phyloP scores from a whole-genome alignment of 1,140 invertebrate genomes.

The Anastrepha ludens region DNA sequence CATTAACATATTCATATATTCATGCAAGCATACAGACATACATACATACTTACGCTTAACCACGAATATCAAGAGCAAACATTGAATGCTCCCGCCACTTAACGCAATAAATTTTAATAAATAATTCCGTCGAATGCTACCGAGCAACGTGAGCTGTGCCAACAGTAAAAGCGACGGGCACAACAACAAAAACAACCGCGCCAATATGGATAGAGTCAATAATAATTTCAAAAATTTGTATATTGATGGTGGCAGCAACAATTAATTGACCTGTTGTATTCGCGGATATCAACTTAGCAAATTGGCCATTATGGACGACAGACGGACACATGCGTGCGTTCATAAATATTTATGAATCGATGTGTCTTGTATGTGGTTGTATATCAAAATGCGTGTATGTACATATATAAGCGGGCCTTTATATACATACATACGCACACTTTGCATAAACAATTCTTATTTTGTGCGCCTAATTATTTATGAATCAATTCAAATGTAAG shows the following conservation, averaged over 20 bases:
- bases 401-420: not conserved
- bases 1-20: not conserved
- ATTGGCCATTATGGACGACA: not conserved
- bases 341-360: not conserved
- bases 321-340: not conserved
- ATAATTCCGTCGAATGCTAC: not conserved
- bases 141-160: not conserved
- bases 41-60: not conserved
- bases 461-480: slow-evolving; percentile 41
- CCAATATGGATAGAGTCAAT: not conserved
- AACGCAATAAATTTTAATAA: not conserved
- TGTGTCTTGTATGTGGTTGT: too few species aligned
- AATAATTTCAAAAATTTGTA: not conserved
- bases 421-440: not conserved
- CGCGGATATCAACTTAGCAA: not conserved
- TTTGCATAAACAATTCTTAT: slow-evolving; percentile 14
- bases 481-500: slow-evolving; percentile 51
- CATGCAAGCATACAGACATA: too few species aligned
- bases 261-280: slow-evolving; percentile 16
- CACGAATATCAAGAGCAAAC: not conserved
- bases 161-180: not conserved
- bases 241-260: not conserved
- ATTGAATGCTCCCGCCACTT: not conserved
- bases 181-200: not conserved
- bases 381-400: too few species aligned